Conservation (phyloP, 2,888 invertebrate species). For the Caenorhabditis sp. region DNA sequence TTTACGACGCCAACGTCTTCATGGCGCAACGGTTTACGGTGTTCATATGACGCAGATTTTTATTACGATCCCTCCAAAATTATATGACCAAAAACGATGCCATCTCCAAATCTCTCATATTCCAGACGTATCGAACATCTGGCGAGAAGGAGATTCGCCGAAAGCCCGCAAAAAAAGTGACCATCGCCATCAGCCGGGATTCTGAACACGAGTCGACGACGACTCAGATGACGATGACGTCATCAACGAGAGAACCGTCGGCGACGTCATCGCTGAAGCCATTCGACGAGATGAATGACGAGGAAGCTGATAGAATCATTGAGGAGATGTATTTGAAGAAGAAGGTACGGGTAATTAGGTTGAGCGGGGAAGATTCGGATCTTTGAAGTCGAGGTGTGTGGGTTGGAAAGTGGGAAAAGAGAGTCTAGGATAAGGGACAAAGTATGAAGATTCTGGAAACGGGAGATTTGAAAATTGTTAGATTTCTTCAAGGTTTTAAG, state of each 20-base stretch:
- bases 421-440: background rate
- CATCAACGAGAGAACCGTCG: conserved; percentile 9
- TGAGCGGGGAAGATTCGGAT: conserved; percentile 1
- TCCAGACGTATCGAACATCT: conserved; percentile 44
- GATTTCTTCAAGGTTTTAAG: no score
- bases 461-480: no score
- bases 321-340: conserved; percentile 66
- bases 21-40: background rate
- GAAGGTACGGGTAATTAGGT: conserved; percentile 37
- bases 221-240: conserved; percentile 23
- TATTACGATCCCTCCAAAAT: background rate
- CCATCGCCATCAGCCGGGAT: conserved; percentile 43
- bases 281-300: conserved; percentile 64
- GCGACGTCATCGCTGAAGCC: conserved; percentile 38
- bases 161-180: conserved; percentile 59
- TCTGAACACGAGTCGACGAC: conserved; percentile 14
- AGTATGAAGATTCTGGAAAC: background rate
- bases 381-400: background rate
- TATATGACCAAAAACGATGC: background rate
- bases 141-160: conserved; percentile 59
- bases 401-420: background rate
- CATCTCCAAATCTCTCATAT: background rate
- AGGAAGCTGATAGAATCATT: conserved; percentile 61
- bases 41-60: background rate
- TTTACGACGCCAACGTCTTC: background rate